Base-by-base conservation (phyloP, 2,888 invertebrate genomes). In the Xestia rhomboidea region DNA sequence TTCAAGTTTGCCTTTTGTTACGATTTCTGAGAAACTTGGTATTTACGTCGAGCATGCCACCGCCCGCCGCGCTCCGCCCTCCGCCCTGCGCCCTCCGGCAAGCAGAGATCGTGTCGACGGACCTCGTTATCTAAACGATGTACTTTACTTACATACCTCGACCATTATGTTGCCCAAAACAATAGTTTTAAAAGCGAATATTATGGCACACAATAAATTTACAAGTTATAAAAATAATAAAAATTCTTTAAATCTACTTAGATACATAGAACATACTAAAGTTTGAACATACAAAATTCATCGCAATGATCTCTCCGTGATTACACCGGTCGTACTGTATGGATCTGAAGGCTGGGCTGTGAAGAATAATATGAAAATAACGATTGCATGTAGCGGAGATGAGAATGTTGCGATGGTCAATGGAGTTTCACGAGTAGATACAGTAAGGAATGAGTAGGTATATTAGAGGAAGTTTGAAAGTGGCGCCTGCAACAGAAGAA, bases 11-110 rank as follows among this genome's bases (percentile, higher is more conserved):
- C 49, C 41, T 60, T 46, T 24, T 30, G 69, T 60, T 21, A 41
- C 18, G 27, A 38, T 46, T 77, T 72, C 63, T 51, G 63, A 81
- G 81, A 77, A 79, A 41, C 38, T 30, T 51, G 15, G n/a, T 51
- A 30, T n/a, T 77, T 11, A 44, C 34, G 79, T 49, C 34, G 54
- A 30, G 15, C 34, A 38, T 66, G 46, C 30, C 44, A n/a, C n/a
- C n/a, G n/a, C n/a, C n/a, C n/a, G n/a, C n/a, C n/a, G n/a, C n/a
- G n/a, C 70, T 57, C 57, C 57, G 54, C n/a, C 54, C 54, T 57
- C 63, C n/a, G n/a, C 38, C 34, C 34, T 34, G 6, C 41, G 62
- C 46, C 62, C 62, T 27, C 27, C 21, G 70, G 38, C 34, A 24
- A 3, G 27, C 13, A 27, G 3, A 44, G 62, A 51, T 70, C 49